Percentiles rank a stretch among this genome's conserved stretches.
phyloP scores from a whole-genome alignment of 2,113 vertebrate genomes.

The Cairina moschata region DNA sequence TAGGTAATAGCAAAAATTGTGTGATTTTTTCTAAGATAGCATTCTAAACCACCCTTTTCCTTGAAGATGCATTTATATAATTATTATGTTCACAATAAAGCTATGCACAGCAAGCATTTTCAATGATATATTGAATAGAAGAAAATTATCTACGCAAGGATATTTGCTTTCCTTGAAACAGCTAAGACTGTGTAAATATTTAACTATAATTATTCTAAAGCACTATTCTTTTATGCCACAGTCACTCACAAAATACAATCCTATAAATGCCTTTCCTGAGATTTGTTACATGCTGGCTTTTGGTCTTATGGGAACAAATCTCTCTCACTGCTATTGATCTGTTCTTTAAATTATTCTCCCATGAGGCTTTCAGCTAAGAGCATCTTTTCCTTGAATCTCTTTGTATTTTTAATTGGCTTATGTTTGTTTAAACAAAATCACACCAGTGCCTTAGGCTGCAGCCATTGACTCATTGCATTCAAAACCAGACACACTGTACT shows the following conservation, averaged over 20 bases:
- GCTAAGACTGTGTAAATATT: constrained; percentile 66
- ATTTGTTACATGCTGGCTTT: constrained; percentile 67
- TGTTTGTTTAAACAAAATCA: constrained; percentile 76
- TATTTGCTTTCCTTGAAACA: constrained; percentile 55
- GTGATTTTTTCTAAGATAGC: neutral
- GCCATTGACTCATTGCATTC: constrained; percentile 15
- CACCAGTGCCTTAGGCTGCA: constrained; percentile 59
- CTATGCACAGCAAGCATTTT: neutral
- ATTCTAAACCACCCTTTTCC: neutral
- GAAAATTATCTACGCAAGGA: constrained; percentile 34
- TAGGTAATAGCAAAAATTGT: neutral
- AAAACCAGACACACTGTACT: constrained; percentile 38
- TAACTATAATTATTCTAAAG: constrained; percentile 60
- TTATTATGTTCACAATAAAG: constrained; percentile 13
- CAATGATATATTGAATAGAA: neutral
- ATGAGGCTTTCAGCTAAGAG: constrained; percentile 64
- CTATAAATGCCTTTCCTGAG: constrained; percentile 37
- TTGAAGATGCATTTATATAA: constrained; percentile 2
- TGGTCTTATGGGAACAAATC: constrained; percentile 64
- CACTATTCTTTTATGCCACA: constrained; percentile 49
- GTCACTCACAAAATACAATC: constrained; percentile 52
- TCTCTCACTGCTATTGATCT: constrained; percentile 68
- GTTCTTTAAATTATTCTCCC: constrained; percentile 72
- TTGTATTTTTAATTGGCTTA: constrained; percentile 77
- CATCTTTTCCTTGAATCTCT: constrained; percentile 70